Evolutionary conservation across 2,888 invertebrate genomes (phyloP).

Genomic region (Pecten maximus): DNA sequence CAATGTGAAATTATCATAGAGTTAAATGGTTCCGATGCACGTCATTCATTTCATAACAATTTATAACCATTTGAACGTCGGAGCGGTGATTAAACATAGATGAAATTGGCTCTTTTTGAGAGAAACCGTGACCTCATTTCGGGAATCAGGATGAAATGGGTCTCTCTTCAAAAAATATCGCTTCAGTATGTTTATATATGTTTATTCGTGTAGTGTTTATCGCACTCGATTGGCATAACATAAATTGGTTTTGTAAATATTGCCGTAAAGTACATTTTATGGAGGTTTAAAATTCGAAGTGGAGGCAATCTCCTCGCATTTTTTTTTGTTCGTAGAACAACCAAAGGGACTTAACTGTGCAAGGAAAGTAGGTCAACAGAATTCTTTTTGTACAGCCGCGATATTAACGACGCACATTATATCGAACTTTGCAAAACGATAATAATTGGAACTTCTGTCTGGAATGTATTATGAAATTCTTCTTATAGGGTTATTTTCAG

Average conservation of each 20-base stretch:
- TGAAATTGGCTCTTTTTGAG: neutral
- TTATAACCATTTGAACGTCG: neutral
- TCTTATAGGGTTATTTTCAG: too few species aligned
- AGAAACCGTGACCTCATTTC: constrained; percentile 42
- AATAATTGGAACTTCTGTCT: too few species aligned
- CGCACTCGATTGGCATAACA: neutral
- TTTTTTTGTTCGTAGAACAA: constrained; percentile 8
- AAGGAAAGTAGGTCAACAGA: constrained; percentile 6
- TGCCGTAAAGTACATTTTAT: neutral
- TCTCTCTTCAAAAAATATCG: neutral
- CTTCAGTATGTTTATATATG: neutral
- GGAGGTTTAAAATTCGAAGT: neutral
- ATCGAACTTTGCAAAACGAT: too few species aligned
- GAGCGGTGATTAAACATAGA: neutral
- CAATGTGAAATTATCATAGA: neutral
- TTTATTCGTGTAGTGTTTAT: neutral
- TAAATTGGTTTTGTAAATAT: neutral
- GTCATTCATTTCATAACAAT: neutral
- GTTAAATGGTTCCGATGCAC: neutral
- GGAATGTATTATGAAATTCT: too few species aligned
- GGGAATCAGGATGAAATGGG: neutral
- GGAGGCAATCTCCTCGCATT: neutral
- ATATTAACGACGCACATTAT: constrained; percentile 25
- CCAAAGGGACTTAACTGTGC: constrained; percentile 25
- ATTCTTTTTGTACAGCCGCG: neutral